Percentiles rank a stretch among this genome's conserved stretches.
Conservation (phyloP, 2,113 vertebrate species). For the Brachyhypopomus gauderio region DNA sequence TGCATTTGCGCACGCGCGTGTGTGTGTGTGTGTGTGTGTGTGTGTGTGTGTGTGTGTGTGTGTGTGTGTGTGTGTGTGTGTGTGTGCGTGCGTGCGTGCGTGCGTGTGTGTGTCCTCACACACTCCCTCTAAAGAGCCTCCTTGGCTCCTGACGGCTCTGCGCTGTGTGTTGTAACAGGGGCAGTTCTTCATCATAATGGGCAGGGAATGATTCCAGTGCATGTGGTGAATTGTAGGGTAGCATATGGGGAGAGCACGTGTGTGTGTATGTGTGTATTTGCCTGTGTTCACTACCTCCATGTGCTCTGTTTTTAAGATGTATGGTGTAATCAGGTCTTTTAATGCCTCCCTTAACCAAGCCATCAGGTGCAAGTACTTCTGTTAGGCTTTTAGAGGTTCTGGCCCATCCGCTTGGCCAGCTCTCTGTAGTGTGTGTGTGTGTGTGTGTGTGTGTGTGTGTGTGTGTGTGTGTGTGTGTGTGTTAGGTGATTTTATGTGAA, state of each 20-base stretch:
- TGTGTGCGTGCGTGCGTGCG: slow-evolving; percentile 18
- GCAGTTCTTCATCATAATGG: slow-evolving; percentile 40
- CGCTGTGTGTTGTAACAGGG: slow-evolving; percentile 12
- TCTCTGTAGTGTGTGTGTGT: not conserved
- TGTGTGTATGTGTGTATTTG: slow-evolving; percentile 14
- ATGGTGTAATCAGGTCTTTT: slow-evolving; percentile 49
- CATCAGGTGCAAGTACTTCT: slow-evolving; percentile 37
- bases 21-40: slow-evolving; percentile 6
- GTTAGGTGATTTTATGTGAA: too few species aligned
- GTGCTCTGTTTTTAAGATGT: slow-evolving; percentile 32
- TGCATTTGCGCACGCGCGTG: slow-evolving; percentile 9
- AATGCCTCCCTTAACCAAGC: slow-evolving; percentile 27
- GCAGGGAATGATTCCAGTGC: slow-evolving; percentile 7
- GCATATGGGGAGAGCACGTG: slow-evolving; percentile 17
- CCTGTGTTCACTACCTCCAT: slow-evolving; percentile 1
- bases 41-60: slow-evolving; percentile 24
- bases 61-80: slow-evolving; percentile 23
- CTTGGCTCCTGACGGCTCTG: slow-evolving; percentile 27
- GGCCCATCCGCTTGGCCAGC: slow-evolving; percentile 8
- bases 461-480: too few species aligned
- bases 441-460: too few species aligned
- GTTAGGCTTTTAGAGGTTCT: slow-evolving; percentile 20
- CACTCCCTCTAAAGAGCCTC: slow-evolving; percentile 19
- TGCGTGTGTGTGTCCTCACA: slow-evolving; percentile 5
- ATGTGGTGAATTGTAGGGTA: slow-evolving; percentile 8